Base-by-base conservation (phyloP, 2,113 vertebrate species). In the Chionomys nivalis region DNA sequence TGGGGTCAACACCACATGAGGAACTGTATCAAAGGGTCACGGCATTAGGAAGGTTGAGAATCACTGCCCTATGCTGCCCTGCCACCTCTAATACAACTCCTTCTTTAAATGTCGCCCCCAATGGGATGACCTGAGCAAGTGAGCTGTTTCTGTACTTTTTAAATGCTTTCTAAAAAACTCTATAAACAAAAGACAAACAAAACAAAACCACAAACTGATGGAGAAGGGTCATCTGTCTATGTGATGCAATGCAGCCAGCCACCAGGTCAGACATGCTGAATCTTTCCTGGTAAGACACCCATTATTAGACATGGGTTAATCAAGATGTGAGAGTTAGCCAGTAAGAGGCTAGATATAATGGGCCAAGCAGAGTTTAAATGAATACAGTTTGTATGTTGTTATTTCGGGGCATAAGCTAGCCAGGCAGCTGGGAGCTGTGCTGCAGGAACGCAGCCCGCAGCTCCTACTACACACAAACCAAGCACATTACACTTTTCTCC, bases 91-190 rank as follows among this genome's bases (percentile, higher is more conserved):
- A 87, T 3, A 89, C 2, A 91, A n/a, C 63, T 87, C 23, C 49
- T 76, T 21, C 76, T 89, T 90, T 88, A 91, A 90, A 93, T 96
- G 92, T 24, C 88, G 75, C 65, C 88, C 73, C 83, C 70, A 91
- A 31, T 11, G 0, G 66, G 87, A 94, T 39, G 23, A 77, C 76
- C 24, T 33, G 75, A 47, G 58, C 77, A 90, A 85, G 2, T 58
- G 61, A 96, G 47, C 85, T 93, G 61, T 76, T 92, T 82, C n/a
- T 82, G 76, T 12, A 28, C 39, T 21, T n/a, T 87, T 39, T 66
- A 85, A 86, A 94, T 93, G 68, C 78, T 81, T 87, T 89, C 76
- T 85, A 75, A 31, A 79, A 79, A 52, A 55, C 77, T 87, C 81
- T 88, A 75, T 16, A 79, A 79, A 52, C 21, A 49, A 79, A 79